A percentile compares a stretch with the other conserved stretches of the same genome.
Conservation (phyloP, 2,888 invertebrate genomes). For the Myopa testacea region DNA sequence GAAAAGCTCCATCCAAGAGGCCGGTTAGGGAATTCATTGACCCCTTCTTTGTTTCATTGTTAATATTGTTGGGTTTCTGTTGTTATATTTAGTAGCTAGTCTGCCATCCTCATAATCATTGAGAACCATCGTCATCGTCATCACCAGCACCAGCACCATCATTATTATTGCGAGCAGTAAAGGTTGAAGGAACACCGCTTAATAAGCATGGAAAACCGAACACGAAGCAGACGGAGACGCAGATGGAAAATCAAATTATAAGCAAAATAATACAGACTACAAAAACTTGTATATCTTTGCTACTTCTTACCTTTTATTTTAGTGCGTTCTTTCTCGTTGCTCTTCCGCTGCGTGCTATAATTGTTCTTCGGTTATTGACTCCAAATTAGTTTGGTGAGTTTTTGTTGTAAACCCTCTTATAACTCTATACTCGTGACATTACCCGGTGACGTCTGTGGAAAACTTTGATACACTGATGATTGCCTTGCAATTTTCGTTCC, state of each 20-base stretch:
- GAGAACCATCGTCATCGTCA: neutral
- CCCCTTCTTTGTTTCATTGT: constrained; percentile 21
- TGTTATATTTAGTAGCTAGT: neutral
- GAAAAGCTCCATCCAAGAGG: neutral
- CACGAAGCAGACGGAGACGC: neutral
- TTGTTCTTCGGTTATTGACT: constrained; percentile 24
- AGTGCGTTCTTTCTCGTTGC: neutral
- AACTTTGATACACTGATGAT: too few species aligned
- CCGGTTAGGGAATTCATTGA: constrained; percentile 32
- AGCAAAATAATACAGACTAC: neutral
- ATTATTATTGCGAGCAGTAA: constrained; percentile 4
- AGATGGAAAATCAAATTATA: neutral
- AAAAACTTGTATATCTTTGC: neutral
- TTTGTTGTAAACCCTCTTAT: neutral
- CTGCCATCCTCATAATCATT: neutral
- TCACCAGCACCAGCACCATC: neutral
- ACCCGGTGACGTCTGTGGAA: too few species aligned
- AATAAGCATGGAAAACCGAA: neutral
- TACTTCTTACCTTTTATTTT: neutral
- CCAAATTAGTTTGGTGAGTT: neutral
- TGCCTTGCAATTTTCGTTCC: too few species aligned
- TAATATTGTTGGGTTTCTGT: neutral
- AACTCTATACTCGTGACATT: too few species aligned
- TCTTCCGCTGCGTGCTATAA: neutral
- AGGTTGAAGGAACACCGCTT: constrained; percentile 6